These are phyloP conservation scores for Cephus cinctus DNA, from an alignment of 1,140 invertebrate genomes.

Conservation along the genomic window DNA sequence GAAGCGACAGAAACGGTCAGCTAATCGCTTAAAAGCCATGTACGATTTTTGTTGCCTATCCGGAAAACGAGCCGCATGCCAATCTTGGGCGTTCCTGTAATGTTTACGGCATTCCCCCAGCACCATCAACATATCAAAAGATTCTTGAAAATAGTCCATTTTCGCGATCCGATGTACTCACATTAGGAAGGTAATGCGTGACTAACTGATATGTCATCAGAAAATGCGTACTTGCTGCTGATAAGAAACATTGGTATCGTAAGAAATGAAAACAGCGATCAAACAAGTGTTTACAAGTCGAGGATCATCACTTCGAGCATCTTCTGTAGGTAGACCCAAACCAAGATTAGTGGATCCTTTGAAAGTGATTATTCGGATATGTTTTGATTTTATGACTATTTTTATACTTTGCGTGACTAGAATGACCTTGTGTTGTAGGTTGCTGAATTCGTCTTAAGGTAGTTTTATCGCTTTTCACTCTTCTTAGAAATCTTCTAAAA, in stretches of 20 bases:
- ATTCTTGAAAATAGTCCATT: conserved; percentile 2
- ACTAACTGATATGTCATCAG: not conserved
- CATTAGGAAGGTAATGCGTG: conserved; percentile 3
- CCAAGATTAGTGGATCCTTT: conserved; percentile 1
- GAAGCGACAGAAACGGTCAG: conserved; percentile 1
- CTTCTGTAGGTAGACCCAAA: conserved; percentile 1
- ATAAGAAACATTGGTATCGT: not conserved
- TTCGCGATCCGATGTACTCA: conserved; percentile 1
- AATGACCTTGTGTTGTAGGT: too few relatives aligned
- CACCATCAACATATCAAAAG: conserved; percentile 4
- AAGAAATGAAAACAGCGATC: conserved; percentile 4
- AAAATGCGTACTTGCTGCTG: conserved; percentile 5
- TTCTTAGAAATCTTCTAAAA: too few relatives aligned
- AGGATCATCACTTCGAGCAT: conserved; percentile 9
- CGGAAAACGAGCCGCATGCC: conserved; percentile 1
- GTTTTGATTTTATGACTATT: conserved; percentile 3
- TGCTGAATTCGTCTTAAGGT: too few relatives aligned
- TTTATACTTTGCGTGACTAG: not conserved
- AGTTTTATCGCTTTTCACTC: too few relatives aligned
- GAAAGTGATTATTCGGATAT: not conserved
- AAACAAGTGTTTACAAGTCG: conserved; percentile 8
- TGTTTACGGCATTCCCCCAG: not conserved
- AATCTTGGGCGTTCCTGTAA: conserved; percentile 3
- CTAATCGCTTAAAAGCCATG: conserved; percentile 4
- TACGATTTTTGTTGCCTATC: conserved; percentile 3